Conservation (phyloP, 2,888 invertebrate genomes). For the Desoria tigrina region DNA sequence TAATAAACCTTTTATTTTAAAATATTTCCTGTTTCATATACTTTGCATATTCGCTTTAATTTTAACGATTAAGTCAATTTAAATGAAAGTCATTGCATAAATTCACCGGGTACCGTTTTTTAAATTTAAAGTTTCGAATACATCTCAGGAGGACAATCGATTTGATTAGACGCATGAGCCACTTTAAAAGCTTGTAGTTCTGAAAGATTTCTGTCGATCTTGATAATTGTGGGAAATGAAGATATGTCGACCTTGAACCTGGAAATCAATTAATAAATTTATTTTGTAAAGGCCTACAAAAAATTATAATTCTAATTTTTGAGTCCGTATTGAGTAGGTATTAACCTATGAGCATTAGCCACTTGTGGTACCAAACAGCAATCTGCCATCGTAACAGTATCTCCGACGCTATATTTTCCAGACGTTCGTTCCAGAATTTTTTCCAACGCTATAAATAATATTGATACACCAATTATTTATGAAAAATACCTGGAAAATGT, state of each 20-base stretch:
- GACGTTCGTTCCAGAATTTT: constrained; percentile 78
- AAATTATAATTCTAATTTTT: not conserved
- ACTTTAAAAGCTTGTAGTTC: constrained; percentile 86
- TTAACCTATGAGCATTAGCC: constrained; percentile 83
- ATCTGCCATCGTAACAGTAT: constrained; percentile 90
- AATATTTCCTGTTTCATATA: too few species aligned
- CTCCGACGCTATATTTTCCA: constrained; percentile 90
- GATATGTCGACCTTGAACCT: constrained; percentile 90
- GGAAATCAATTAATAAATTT: constrained; percentile 50
- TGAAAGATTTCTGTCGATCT: constrained; percentile 82
- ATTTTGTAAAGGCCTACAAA: not conserved
- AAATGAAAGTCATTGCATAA: too few species aligned
- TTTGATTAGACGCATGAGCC: constrained; percentile 88
- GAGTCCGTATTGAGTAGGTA: too few species aligned
- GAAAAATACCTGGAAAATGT: too few species aligned
- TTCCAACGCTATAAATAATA: constrained; percentile 77
- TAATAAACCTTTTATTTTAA: too few species aligned
- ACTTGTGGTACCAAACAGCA: constrained; percentile 94
- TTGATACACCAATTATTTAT: too few species aligned
- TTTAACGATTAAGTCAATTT: too few species aligned
- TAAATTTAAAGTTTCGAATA: constrained; percentile 31
- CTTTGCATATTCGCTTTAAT: too few species aligned
- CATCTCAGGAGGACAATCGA: constrained; percentile 85
- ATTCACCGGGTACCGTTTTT: too few species aligned
- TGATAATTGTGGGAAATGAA: constrained; percentile 82